Conservation (phyloP, 2,113 vertebrate genomes). For the Psephotus haematonotus region DNA sequence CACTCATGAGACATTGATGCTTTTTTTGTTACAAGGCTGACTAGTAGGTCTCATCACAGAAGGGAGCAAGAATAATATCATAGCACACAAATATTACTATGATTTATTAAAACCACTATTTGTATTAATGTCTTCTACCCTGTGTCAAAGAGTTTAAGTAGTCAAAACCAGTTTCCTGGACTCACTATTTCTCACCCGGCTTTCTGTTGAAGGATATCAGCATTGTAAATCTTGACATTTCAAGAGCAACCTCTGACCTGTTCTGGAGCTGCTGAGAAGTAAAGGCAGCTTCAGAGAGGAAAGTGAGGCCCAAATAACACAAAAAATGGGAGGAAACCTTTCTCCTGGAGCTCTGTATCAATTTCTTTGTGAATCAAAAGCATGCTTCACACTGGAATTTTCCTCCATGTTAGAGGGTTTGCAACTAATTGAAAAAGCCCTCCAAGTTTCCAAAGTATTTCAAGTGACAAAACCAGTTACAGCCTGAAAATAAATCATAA, state of each 20-base stretch:
- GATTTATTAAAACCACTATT: not conserved
- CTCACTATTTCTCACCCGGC: not conserved
- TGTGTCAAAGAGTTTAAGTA: not conserved
- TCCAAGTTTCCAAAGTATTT: slow-evolving; percentile 46
- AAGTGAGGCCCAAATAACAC: not conserved
- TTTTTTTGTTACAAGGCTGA: not conserved
- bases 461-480: slow-evolving; percentile 37
- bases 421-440: not conserved
- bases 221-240: not conserved
- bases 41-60: not conserved
- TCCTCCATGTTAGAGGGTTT: not conserved
- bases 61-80: not conserved
- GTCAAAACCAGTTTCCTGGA: not conserved
- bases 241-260: not conserved
- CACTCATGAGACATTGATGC: accelerated
- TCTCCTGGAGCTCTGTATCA: not conserved
- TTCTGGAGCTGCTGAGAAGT: not conserved
- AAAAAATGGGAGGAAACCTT: not conserved
- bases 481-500: slow-evolving; percentile 54
- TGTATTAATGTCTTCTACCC: not conserved
- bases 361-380: not conserved
- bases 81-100: not conserved
- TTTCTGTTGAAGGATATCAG: not conserved
- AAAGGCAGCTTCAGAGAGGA: not conserved
- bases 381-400: not conserved